These are phyloP conservation scores for Pomatostomus ruficeps DNA, from an alignment of 2,113 vertebrate genomes.

Conservation along the genomic window DNA sequence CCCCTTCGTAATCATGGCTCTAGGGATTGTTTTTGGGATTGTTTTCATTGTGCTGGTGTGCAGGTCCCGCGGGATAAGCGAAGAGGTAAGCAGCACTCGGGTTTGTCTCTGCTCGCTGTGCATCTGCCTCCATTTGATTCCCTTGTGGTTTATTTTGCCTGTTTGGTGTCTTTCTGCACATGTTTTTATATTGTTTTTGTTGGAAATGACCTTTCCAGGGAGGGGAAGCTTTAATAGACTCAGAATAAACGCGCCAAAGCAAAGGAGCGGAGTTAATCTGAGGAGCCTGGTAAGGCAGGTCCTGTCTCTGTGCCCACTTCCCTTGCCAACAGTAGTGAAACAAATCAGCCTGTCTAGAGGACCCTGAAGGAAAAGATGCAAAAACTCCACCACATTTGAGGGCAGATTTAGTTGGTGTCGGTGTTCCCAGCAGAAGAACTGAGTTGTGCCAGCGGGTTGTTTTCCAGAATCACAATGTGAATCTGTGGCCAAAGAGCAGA, in stretches of 20 bases:
- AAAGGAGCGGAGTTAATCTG: constrained; percentile 7
- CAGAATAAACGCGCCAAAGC: constrained; percentile 43
- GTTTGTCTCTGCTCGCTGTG: neutral
- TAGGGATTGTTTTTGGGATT: constrained; percentile 82
- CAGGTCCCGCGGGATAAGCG: constrained; percentile 67
- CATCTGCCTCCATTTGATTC: neutral
- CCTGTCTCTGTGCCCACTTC: neutral
- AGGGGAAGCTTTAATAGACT: constrained; percentile 60
- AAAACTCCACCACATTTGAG: neutral
- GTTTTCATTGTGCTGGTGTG: constrained; percentile 81
- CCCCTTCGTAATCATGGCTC: constrained; percentile 86
- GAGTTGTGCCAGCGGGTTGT: neutral
- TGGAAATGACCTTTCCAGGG: constrained; percentile 49
- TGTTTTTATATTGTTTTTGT: constrained; percentile 26
- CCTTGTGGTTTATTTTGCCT: neutral
- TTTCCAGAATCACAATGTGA: neutral
- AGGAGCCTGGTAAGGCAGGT: constrained; percentile 50
- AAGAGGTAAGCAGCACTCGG: constrained; percentile 74
- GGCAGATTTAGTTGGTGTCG: neutral
- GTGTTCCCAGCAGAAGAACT: neutral
- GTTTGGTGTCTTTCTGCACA: neutral
- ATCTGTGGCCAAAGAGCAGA: neutral
- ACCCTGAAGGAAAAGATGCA: neutral
- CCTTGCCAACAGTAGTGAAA: neutral
- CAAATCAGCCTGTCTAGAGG: constrained; percentile 47